These are phyloP conservation scores for Mesembrinibis cayennensis DNA, from an alignment of 2,113 vertebrate genomes.

Conservation along the genomic window DNA sequence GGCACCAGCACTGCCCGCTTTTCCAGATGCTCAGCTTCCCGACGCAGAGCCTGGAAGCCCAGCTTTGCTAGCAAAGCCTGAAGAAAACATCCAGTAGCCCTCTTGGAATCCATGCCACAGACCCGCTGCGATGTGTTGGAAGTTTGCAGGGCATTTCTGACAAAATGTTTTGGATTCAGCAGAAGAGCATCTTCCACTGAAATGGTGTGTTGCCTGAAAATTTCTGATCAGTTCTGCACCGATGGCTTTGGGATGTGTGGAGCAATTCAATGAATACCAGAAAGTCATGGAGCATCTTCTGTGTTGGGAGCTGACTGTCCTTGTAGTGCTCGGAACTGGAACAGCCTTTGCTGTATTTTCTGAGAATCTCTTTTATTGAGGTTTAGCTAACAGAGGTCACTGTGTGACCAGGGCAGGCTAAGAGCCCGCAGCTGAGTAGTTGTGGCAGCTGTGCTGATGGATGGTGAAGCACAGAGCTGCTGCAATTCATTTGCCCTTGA, in stretches of 20 bases:
- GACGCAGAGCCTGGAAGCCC: not conserved
- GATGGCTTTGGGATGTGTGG: not conserved
- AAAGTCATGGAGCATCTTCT: not conserved
- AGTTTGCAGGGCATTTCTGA: not conserved
- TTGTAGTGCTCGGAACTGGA: not conserved
- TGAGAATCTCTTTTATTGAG: not conserved
- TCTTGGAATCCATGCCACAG: not conserved
- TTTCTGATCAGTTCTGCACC: not conserved
- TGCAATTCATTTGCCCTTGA: not conserved
- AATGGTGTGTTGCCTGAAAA: not conserved
- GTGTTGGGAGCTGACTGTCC: not conserved
- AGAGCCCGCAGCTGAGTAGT: not conserved
- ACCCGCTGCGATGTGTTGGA: not conserved
- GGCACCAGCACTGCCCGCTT: not conserved
- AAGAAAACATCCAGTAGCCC: not conserved
- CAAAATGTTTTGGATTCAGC: not conserved
- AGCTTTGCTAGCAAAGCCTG: not conserved
- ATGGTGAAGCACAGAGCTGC: not conserved
- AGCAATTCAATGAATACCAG: not conserved
- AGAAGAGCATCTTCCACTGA: not conserved
- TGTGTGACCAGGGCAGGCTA: not conserved
- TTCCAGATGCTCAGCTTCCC: not conserved
- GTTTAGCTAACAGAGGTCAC: not conserved
- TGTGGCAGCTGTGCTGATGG: not conserved
- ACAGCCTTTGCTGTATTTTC: not conserved